A percentile compares a stretch with the other conserved stretches of the same genome.
These are phyloP conservation scores for Aptenodytes forsteri DNA, from an alignment of 2,113 vertebrate species.

Conservation along the genomic window DNA sequence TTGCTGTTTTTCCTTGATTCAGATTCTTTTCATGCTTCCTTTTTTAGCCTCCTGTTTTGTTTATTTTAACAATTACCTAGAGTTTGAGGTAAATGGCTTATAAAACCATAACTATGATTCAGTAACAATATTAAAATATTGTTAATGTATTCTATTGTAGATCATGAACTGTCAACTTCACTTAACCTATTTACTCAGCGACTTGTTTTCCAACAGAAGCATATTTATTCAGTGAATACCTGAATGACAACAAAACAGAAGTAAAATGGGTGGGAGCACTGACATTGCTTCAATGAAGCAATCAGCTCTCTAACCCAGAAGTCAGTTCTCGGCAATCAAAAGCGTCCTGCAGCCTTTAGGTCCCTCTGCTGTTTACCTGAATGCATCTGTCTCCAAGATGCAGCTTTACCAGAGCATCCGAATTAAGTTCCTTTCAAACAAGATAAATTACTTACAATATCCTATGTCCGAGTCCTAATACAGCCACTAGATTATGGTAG, in stretches of 20 bases:
- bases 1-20: background rate
- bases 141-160: background rate
- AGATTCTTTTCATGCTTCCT: background rate
- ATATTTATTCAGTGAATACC: background rate
- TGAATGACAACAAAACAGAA: background rate
- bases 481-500: background rate
- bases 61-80: background rate
- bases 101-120: background rate
- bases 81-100: background rate
- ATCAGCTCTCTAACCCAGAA: background rate
- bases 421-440: background rate
- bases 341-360: background rate
- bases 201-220: background rate
- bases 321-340: background rate
- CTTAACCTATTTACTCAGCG: background rate
- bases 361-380: background rate
- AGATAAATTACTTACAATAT: background rate
- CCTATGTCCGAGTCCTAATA: background rate
- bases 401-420: background rate
- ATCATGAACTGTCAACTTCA: background rate
- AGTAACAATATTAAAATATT: background rate
- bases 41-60: background rate
- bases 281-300: background rate
- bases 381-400: background rate
- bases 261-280: background rate